Evolutionary conservation across 2,797 vertebrate genomes (phyloP).

Genomic region (Rhynchotus rufescens): DNA sequence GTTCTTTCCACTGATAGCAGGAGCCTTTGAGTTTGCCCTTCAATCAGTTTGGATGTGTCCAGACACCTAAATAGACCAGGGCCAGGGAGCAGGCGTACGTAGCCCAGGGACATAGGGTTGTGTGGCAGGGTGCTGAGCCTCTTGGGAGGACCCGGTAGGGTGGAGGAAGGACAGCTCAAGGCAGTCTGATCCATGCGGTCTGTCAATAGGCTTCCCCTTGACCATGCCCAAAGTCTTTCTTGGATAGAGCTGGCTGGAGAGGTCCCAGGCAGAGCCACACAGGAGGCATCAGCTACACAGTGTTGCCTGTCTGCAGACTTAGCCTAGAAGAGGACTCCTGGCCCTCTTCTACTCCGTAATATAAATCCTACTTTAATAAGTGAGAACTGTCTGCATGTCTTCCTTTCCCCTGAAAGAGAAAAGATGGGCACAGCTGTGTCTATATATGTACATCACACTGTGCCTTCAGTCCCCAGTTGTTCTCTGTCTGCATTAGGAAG

Average conservation of each 20-base stretch:
- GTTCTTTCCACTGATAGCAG: neutral
- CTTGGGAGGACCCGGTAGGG: neutral
- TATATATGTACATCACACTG: neutral
- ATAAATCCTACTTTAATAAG: neutral
- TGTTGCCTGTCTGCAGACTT: neutral
- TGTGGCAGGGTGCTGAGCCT: neutral
- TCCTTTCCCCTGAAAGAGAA: neutral
- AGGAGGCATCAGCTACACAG: neutral
- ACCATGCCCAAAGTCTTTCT: neutral
- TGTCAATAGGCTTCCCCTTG: neutral
- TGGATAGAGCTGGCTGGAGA: neutral
- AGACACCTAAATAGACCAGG: neutral
- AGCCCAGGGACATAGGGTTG: accelerated
- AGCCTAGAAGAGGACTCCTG: neutral
- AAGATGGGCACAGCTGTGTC: neutral
- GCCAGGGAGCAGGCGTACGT: neutral
- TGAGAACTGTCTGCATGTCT: neutral
- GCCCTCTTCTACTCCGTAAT: neutral
- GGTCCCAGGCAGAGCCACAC: neutral
- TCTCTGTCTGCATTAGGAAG: neutral
- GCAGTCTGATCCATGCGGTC: neutral
- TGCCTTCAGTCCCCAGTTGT: neutral
- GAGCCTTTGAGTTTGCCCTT: neutral
- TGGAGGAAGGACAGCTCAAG: neutral
- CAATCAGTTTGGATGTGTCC: neutral